Base-by-base conservation (phyloP, 2,113 vertebrate genomes). In the Colistium nudipinnis region DNA sequence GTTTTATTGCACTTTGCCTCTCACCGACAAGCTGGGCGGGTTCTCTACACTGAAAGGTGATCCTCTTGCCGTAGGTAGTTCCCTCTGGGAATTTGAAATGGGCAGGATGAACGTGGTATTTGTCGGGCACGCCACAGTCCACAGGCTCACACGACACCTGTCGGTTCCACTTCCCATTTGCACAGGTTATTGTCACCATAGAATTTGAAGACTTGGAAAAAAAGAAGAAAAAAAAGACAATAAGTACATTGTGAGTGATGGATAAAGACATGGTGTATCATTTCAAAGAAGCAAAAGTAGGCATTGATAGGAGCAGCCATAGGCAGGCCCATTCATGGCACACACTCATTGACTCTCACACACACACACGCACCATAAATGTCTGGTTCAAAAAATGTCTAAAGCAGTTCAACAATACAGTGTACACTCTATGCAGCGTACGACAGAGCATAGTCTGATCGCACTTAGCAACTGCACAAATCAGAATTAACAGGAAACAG, bases 101-200 rank as follows among this genome's bases (percentile, higher is more conserved):
- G 59, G 97, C 98, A 0, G 96, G 96, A 11, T 98, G 95, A 36
- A 98, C 95, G 0, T 98, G 98, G 72, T 96, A 95, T 62, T 98
- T 97, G 75, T 99, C 97, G 0, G 97, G 98, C 28, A 96, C 35
- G n/a, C 97, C 95, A 0, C 98, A 99, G 90, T 99, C 98, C 66
- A 99, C 95, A 0, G 98, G 97, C 78, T 98, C 96, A 0, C 98
- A 99, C 0, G 92, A 94, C 30, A 98, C 95, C 85, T 96, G 95
- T 67, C 96, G 96, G 85, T 94, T 98, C 98, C 98, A 99, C 72
- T 98, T 97, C 63, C 97, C 97, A 51, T 98, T 96, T 0, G 88
- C 78, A 60, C 98, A 99, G 8, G 94, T 98, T 85, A 98, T 94
- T 16, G 93, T 96, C 82, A 96, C 91, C 0, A 62, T 69, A 31